These are phyloP conservation scores for Cydia pomonella DNA, from an alignment of 1,140 invertebrate genomes.

Conservation along the genomic window DNA sequence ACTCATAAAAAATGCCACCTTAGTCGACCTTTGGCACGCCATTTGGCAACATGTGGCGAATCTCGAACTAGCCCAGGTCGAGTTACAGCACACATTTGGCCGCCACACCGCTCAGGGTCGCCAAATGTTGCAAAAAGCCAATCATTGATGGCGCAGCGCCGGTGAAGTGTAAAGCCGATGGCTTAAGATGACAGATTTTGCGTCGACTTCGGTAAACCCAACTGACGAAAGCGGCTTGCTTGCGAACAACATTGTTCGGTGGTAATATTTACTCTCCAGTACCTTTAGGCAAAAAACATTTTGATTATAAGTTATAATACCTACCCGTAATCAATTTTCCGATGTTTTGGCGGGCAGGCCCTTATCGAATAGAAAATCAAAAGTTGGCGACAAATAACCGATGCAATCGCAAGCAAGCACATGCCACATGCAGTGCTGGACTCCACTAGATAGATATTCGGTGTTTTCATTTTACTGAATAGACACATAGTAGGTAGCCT, in stretches of 20 bases:
- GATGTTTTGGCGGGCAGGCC: too few species aligned
- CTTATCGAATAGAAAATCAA: too few species aligned
- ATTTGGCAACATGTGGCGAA: constrained; percentile 65
- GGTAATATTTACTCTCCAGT: not conserved
- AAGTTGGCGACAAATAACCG: too few species aligned
- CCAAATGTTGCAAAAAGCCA: constrained; percentile 66
- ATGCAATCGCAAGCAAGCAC: too few species aligned
- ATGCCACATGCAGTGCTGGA: too few species aligned
- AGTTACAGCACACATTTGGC: constrained; percentile 72
- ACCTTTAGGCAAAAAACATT: not conserved
- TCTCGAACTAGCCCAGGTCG: constrained; percentile 62
- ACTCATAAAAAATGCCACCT: constrained; percentile 68
- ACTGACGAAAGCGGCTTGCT: constrained; percentile 1
- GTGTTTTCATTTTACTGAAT: too few species aligned
- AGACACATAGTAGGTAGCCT: too few species aligned
- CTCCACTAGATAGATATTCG: too few species aligned
- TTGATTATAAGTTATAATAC: not conserved
- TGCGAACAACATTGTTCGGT: not conserved
- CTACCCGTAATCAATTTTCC: too few species aligned
- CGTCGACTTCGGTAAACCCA: constrained; percentile 24
- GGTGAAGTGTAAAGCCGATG: constrained; percentile 54
- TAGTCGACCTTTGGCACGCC: constrained; percentile 67
- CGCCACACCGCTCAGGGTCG: constrained; percentile 58
- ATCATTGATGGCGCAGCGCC: constrained; percentile 56
- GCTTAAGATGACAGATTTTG: constrained; percentile 53